phyloP scores from a whole-genome alignment of 2,888 invertebrate genomes.

The Euzophera pinguis region DNA sequence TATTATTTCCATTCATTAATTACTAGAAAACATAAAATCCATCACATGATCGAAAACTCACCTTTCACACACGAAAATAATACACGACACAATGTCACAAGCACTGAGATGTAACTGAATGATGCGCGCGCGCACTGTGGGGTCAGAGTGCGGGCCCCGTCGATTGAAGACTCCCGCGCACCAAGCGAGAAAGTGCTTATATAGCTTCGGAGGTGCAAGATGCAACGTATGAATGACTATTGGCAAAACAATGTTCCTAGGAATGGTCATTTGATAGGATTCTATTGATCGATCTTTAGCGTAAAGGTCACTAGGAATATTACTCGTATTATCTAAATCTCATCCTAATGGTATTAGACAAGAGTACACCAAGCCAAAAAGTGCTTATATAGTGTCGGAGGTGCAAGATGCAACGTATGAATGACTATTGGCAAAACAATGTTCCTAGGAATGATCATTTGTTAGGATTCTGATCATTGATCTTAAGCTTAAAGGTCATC shows the following conservation, averaged over 20 bases:
- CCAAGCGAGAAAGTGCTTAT: conserved; percentile 70
- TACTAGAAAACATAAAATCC: conserved; percentile 1
- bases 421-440: conserved; percentile 8
- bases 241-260: conserved; percentile 9
- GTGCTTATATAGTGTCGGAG: conserved; percentile 73
- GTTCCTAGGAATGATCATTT: background rate
- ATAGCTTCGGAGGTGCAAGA: conserved; percentile 65
- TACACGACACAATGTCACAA: conserved; percentile 62
- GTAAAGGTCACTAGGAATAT: too few species aligned
- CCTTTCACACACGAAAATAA: conserved; percentile 53
- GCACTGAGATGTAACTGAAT: conserved; percentile 32
- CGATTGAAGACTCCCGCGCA: conserved; percentile 65
- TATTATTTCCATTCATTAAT: background rate
- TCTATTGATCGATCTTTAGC: too few species aligned
- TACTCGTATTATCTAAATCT: too few species aligned
- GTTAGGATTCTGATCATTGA: background rate
- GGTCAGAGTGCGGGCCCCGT: conserved; percentile 67
- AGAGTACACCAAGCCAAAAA: conserved; percentile 62
- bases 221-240: conserved; percentile 29
- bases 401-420: conserved; percentile 44
- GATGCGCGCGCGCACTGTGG: conserved; percentile 39
- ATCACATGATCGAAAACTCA: conserved; percentile 37
- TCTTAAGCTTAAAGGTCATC: too few species aligned
- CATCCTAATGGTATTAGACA: too few species aligned
- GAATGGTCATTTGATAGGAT: background rate